A percentile compares a stretch with the other conserved stretches of the same genome.
phyloP scores from a whole-genome alignment of 2,888 invertebrate genomes.

The Diarsia mendica region DNA sequence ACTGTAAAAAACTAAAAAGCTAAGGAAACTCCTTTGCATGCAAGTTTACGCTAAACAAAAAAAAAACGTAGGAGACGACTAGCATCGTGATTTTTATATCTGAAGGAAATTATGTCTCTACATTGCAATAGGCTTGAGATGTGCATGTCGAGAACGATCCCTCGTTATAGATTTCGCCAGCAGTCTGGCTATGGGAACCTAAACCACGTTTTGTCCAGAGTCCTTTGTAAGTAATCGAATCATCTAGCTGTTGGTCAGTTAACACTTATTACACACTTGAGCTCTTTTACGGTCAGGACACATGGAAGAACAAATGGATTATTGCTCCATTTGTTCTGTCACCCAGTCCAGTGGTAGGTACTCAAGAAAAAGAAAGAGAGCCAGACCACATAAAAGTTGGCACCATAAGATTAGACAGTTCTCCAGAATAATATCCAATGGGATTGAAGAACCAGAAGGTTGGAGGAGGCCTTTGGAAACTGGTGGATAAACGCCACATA shows the following conservation, averaged over 20 bases:
- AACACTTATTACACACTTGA: not conserved
- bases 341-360: not conserved
- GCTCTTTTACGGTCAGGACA: not conserved
- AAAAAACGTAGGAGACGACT: not conserved
- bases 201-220: not conserved
- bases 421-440: not conserved
- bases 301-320: not conserved
- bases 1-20: not conserved
- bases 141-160: not conserved
- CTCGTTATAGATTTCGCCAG: not conserved
- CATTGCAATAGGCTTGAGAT: not conserved
- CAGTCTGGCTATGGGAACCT: not conserved
- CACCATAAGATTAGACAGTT: not conserved
- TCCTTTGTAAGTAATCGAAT: not conserved
- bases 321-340: no score
- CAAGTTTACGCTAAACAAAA: not conserved
- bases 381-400: not conserved
- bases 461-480: not conserved
- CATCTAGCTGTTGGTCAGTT: not conserved
- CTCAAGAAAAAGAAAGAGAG: not conserved
- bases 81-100: not conserved
- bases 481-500: not conserved
- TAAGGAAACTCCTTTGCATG: not conserved
- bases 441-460: not conserved
- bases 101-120: not conserved